phyloP scores from a whole-genome alignment of 2,113 vertebrate species.

The Empidonax alnorum region DNA sequence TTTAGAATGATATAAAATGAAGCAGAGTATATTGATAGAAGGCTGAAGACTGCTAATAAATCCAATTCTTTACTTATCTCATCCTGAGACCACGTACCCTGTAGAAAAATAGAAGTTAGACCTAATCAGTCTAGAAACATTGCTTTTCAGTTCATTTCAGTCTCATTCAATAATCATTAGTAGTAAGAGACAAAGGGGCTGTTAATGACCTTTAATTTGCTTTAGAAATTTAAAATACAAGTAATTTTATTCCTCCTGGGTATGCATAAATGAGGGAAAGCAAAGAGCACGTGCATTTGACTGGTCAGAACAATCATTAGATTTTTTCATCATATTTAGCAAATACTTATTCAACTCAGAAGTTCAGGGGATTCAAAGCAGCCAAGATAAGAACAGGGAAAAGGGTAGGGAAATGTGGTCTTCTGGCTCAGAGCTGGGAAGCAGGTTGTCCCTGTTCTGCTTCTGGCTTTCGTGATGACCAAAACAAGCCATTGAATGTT shows the following conservation, averaged over 20 bases:
- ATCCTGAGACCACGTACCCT: background rate
- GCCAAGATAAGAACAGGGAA: background rate
- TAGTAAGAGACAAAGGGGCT: background rate
- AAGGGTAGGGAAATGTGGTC: background rate
- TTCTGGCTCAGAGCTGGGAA: background rate
- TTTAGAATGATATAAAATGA: background rate
- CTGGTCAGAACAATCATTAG: background rate
- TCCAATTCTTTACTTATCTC: background rate
- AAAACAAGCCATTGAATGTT: background rate
- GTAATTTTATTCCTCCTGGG: background rate
- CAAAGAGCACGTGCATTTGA: background rate
- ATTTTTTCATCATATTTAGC: background rate
- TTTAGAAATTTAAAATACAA: background rate
- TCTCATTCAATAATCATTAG: background rate
- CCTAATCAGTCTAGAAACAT: background rate
- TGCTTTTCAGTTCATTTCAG: background rate
- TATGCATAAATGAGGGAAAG: background rate
- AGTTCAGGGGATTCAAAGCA: background rate
- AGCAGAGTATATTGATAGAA: background rate
- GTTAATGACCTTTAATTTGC: constrained; percentile 1
- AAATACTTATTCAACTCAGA: background rate
- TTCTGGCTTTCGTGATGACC: background rate
- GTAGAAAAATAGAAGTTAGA: background rate
- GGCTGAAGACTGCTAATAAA: background rate
- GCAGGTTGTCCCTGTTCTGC: background rate